phyloP scores from a whole-genome alignment of 2,797 vertebrate species.

The Hylomyscus alleni region DNA sequence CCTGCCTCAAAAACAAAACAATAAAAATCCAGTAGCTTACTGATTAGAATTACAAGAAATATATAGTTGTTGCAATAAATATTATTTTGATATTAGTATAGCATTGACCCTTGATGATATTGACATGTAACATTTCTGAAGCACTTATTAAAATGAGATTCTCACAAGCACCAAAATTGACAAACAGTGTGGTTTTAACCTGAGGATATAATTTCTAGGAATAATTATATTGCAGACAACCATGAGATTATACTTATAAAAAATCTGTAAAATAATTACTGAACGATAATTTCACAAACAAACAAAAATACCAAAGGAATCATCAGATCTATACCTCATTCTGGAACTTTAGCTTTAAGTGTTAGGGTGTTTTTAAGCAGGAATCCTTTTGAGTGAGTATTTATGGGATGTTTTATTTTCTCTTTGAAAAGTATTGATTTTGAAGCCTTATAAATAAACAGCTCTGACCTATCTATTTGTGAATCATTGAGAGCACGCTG shows the following conservation, averaged over 20 bases:
- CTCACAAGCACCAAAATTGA: neutral
- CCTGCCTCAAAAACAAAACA: neutral
- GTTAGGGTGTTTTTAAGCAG: neutral
- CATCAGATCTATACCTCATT: constrained; percentile 36
- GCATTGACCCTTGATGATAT: neutral
- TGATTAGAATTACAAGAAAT: neutral
- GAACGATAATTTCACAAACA: neutral
- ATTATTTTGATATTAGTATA: constrained; percentile 28
- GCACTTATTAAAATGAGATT: neutral
- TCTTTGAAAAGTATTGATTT: constrained; percentile 82
- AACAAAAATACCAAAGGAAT: constrained; percentile 35
- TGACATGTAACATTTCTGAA: neutral
- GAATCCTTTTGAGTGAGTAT: constrained; percentile 52
- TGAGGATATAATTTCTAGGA: neutral
- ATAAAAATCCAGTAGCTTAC: neutral
- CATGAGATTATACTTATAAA: neutral
- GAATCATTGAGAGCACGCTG: constrained; percentile 82
- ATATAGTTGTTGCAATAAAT: neutral
- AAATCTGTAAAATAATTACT: constrained; percentile 26
- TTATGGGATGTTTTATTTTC: constrained; percentile 81
- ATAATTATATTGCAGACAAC: neutral
- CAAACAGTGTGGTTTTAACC: neutral
- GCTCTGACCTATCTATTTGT: constrained; percentile 78
- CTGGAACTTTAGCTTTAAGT: constrained; percentile 48
- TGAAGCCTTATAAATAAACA: constrained; percentile 81